phyloP scores from a whole-genome alignment of 2,888 invertebrate species.

The Lasioglossum calceatum region DNA sequence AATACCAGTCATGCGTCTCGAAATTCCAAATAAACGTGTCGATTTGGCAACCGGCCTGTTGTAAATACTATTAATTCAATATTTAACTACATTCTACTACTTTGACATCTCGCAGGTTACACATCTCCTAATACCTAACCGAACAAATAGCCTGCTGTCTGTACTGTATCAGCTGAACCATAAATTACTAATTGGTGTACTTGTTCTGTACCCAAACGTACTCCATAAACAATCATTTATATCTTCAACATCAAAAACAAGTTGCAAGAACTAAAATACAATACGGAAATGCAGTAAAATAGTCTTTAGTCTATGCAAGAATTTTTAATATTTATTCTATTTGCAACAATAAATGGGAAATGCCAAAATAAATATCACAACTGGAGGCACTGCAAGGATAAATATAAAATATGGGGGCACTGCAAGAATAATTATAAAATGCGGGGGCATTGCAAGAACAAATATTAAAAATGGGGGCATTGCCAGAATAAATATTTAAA shows the following conservation, averaged over 20 bases:
- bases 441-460: too few relatives aligned
- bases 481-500: too few relatives aligned
- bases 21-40: not conserved
- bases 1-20: not conserved
- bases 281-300: too few relatives aligned
- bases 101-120: not conserved
- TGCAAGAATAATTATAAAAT: too few relatives aligned
- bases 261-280: not conserved
- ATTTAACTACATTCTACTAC: conserved; percentile 9
- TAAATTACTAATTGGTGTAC: not conserved
- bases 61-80: not conserved
- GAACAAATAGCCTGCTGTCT: not conserved
- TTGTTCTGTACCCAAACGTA: not conserved
- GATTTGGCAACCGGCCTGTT: conserved; percentile 10
- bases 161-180: not conserved
- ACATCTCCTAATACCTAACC: not conserved
- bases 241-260: not conserved
- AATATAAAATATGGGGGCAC: too few relatives aligned
- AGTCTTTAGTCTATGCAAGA: too few relatives aligned
- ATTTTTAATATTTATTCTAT: too few relatives aligned
- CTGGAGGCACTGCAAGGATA: too few relatives aligned
- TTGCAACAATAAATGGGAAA: too few relatives aligned
- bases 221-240: not conserved
- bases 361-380: too few relatives aligned
- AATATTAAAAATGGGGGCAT: too few relatives aligned